Conservation (phyloP, 2,797 vertebrate genomes). For the Semaprochilodus insignis region DNA sequence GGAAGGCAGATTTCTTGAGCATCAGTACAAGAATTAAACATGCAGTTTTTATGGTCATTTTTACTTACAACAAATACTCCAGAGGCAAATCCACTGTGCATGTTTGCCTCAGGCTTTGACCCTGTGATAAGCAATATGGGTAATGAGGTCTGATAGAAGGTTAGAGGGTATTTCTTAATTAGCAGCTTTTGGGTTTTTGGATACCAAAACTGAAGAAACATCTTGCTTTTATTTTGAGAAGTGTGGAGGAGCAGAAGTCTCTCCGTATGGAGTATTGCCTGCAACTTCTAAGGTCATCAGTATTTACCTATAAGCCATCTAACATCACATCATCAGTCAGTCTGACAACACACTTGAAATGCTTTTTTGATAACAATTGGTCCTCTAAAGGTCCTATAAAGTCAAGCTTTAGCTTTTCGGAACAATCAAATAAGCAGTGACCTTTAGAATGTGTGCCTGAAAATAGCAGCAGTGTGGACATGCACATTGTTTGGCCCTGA, state of each 20-base stretch:
- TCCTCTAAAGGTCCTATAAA: neutral
- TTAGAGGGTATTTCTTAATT: slow-evolving; percentile 48
- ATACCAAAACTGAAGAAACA: neutral
- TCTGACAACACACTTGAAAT: neutral
- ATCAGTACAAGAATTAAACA: neutral
- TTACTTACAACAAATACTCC: neutral
- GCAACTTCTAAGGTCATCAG: neutral
- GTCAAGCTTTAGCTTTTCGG: neutral
- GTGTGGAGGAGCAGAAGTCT: neutral
- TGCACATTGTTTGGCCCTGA: slow-evolving; percentile 38
- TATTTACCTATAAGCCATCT: slow-evolving; percentile 5
- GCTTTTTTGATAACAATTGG: neutral
- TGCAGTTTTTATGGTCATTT: neutral
- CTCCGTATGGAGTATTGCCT: neutral
- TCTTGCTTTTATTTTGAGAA: neutral
- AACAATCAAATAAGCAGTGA: slow-evolving; percentile 36
- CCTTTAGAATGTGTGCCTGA: slow-evolving; percentile 12
- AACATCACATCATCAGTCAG: neutral
- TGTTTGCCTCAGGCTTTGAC: slow-evolving; percentile 38
- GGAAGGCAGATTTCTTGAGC: neutral
- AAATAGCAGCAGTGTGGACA: slow-evolving; percentile 6
- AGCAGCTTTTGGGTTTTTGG: slow-evolving; percentile 30
- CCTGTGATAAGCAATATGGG: slow-evolving; percentile 42
- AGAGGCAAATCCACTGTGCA: too few relatives aligned
- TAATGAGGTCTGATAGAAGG: slow-evolving; percentile 40